Evolutionary conservation across 2,797 vertebrate genomes (phyloP), one percentile per base, ranked within the genome.

Genomic region (Megalops cyprinoides): DNA sequence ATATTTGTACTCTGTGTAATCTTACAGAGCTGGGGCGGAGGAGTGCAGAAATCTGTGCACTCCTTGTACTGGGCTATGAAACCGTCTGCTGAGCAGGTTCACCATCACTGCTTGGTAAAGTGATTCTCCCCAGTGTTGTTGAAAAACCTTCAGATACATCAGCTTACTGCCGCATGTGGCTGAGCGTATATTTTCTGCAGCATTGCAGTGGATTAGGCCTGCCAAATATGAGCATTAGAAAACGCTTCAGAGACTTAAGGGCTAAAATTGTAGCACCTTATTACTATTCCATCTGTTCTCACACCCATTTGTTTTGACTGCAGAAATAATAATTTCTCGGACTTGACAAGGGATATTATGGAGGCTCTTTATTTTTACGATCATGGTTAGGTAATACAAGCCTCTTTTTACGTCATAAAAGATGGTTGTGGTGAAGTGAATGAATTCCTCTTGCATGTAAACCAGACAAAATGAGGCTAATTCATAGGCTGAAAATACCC

Each of bases 401-500:
- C 31, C 25, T 10, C 58, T 12, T 62, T 28, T 34, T 14, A 28
- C 18, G 9, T 4, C 25, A 62, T 28, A 28, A 62, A 62, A 2
- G 25, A 3, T 1, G 28, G n/a, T 31, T 62, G 58, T 8, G 28
- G 58, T 6, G 25, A 31, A 28, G 31, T 25, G 58, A 62, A 62
- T 62, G 58, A 31, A 62, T 62, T 3, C 58, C 58, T 28, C 28
- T 25, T 31, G 28, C 9, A 12, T 31, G 28, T 28, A 31, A 28
- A 28, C 25, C n/a, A 62, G 25, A 62, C 1, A 62, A 31, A 62
- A 62, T 28, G 25, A 62, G 58, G 28, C 28, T 6, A 62, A 28
- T 62, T 62, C n/a, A 62, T 62, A n/a, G 31, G 58, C 58, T 62
- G 58, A 62, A 10, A 62, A 62, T 10, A 62, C 58, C 58, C 15